A percentile compares a stretch with the other conserved stretches of the same genome.
These are phyloP conservation scores for Acrobasis repandana DNA, from an alignment of 2,888 invertebrate genomes.

Conservation along the genomic window DNA sequence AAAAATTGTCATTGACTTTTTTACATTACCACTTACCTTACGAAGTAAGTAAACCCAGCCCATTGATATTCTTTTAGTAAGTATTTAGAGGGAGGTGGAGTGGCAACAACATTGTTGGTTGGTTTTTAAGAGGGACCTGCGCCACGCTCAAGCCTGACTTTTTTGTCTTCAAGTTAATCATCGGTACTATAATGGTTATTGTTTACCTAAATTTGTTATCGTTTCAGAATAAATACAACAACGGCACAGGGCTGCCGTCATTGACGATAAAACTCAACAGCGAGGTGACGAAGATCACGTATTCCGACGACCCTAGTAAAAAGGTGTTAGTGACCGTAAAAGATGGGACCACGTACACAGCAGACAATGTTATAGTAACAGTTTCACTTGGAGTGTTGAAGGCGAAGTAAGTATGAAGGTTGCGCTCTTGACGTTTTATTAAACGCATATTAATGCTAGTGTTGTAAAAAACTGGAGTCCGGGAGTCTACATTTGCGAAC, in stretches of 20 bases:
- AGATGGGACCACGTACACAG: conserved; percentile 78
- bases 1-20: no score
- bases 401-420: conserved; percentile 54
- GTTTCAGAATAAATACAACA: conserved; percentile 62
- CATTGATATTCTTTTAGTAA: no score
- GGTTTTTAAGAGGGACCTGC: no score
- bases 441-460: background rate
- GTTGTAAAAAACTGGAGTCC: no score
- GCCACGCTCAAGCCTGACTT: no score
- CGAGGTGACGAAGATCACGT: conserved; percentile 54
- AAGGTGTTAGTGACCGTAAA: conserved; percentile 68
- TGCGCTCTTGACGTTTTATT: background rate
- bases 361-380: conserved; percentile 86
- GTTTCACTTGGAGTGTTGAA: conserved; percentile 88
- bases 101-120: no score
- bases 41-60: no score
- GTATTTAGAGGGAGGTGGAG: no score
- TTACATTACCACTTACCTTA: no score
- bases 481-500: no score
- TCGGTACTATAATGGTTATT: background rate
- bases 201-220: conserved; percentile 8
- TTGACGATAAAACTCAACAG: conserved; percentile 54
- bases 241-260: conserved; percentile 54
- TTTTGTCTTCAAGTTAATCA: no score
- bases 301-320: conserved; percentile 43